phyloP scores from a whole-genome alignment of 2,113 vertebrate species.

The Megaleporinus macrocephalus region DNA sequence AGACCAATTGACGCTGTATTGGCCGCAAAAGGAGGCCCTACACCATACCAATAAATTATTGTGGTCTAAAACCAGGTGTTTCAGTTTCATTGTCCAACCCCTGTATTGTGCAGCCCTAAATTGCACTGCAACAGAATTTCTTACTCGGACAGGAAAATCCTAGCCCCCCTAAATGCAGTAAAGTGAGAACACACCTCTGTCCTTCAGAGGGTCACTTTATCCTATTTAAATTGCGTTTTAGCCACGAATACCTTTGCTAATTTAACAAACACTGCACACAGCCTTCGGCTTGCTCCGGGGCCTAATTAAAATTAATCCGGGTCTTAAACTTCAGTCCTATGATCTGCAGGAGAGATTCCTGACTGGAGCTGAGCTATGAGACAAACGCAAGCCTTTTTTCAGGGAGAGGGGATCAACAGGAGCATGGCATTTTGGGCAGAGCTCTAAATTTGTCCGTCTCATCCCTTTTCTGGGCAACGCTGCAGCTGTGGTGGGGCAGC shows the following conservation, averaged over 20 bases:
- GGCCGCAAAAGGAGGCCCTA: too few species aligned
- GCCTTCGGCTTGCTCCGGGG: background rate
- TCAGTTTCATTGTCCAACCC: too few species aligned
- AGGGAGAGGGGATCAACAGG: slow-evolving; percentile 30
- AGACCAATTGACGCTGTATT: too few species aligned
- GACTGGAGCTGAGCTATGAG: slow-evolving; percentile 32
- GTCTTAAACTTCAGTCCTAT: slow-evolving; percentile 14
- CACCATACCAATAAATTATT: too few species aligned
- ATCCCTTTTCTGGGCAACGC: slow-evolving; percentile 53
- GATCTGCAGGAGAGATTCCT: slow-evolving; percentile 9
- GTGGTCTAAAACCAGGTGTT: too few species aligned
- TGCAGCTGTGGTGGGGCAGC: slow-evolving; percentile 69
- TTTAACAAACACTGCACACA: slow-evolving; percentile 15
- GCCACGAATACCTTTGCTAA: background rate
- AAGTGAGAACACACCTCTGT: background rate
- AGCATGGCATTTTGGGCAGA: slow-evolving; percentile 50
- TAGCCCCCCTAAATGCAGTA: too few species aligned
- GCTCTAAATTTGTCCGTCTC: slow-evolving; percentile 68
- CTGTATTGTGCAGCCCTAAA: background rate
- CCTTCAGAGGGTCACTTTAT: slow-evolving; percentile 1
- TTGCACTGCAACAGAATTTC: background rate
- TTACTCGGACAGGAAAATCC: background rate
- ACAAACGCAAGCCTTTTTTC: slow-evolving; percentile 40
- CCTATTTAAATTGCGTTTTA: background rate
- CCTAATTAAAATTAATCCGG: slow-evolving; percentile 35